A percentile compares a stretch with the other conserved stretches of the same genome.
These are phyloP conservation scores for Sinelater perroti DNA, from an alignment of 2,888 invertebrate genomes.

Conservation along the genomic window DNA sequence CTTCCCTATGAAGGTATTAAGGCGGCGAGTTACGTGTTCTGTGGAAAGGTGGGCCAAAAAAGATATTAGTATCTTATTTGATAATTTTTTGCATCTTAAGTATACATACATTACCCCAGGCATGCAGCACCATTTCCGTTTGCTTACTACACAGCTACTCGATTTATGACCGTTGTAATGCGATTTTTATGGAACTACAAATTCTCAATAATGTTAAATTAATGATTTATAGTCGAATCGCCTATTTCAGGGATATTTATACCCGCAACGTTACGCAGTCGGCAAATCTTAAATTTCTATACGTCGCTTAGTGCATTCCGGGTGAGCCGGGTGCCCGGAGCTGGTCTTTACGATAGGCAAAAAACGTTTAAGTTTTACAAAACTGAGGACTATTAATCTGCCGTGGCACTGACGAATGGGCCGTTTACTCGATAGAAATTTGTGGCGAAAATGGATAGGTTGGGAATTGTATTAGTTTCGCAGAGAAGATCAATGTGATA, in stretches of 20 bases:
- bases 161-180: neutral
- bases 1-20: no score
- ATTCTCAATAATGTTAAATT: neutral
- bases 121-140: neutral
- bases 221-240: constrained; percentile 1
- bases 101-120: no score
- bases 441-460: constrained; percentile 18
- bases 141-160: neutral
- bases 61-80: no score
- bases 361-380: constrained; percentile 17
- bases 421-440: constrained; percentile 19
- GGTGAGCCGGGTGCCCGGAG: no score
- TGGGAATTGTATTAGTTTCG: constrained; percentile 13
- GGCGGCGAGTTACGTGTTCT: no score
- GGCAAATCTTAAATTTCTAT: no score
- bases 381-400: constrained; percentile 16
- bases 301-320: no score
- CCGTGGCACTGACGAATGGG: constrained; percentile 14
- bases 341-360: constrained; percentile 6
- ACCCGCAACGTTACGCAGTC: no score
- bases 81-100: no score
- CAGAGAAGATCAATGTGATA: constrained; percentile 4
- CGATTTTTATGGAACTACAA: neutral
- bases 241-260: constrained; percentile 2
- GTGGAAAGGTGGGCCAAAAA: no score